Conservation (phyloP, 2,113 vertebrate genomes). For the Osmerus eperlanus region DNA sequence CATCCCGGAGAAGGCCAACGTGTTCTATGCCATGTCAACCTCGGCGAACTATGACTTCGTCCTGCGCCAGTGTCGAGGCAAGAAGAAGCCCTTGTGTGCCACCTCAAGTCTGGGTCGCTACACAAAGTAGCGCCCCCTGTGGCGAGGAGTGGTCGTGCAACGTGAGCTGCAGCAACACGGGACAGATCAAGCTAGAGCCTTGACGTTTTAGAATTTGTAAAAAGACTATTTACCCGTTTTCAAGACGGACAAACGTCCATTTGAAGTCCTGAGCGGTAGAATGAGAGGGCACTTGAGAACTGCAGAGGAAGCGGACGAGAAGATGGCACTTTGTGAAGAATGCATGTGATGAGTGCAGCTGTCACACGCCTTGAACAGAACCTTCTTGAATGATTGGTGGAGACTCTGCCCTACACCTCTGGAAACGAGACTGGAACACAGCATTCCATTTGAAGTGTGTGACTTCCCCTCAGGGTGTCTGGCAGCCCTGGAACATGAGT, state of each 20-base stretch:
- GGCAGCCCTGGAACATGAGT: too few species aligned
- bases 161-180: not conserved
- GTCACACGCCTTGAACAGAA: not conserved
- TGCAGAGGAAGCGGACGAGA: not conserved
- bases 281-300: not conserved
- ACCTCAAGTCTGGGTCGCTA: slow-evolving; percentile 45
- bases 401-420: not conserved
- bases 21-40: slow-evolving; percentile 86
- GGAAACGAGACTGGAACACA: not conserved
- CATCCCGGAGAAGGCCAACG: slow-evolving; percentile 82
- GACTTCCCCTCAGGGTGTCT: too few species aligned
- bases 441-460: too few species aligned
- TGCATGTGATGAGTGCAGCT: not conserved
- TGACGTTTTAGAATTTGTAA: not conserved
- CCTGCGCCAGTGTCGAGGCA: slow-evolving; percentile 55
- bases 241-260: not conserved
- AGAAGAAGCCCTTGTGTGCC: slow-evolving; percentile 52
- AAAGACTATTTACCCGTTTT: not conserved
- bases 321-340: slow-evolving; percentile 51
- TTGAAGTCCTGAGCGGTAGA: not conserved
- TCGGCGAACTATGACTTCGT: slow-evolving; percentile 76
- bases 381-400: too few species aligned
- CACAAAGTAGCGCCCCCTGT: slow-evolving; percentile 35
- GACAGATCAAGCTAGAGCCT: not conserved
- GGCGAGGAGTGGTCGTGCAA: not conserved